Conservation (phyloP, 2,113 vertebrate species). For the Cephalophus harveyi region DNA sequence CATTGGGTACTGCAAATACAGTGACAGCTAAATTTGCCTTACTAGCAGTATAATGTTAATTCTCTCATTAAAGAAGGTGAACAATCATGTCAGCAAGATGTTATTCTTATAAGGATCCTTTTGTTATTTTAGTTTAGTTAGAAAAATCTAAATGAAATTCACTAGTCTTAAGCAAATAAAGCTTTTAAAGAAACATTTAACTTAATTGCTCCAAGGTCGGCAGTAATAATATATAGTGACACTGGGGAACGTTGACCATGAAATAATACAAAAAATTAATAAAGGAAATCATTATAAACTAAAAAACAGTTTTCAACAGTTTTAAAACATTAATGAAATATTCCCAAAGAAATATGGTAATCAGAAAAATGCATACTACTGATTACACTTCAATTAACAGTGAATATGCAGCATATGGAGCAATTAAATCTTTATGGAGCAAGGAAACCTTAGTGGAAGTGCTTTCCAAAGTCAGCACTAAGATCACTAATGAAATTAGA, state of each 20-base stretch:
- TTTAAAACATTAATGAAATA: conserved; percentile 65
- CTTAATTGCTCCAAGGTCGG: not conserved
- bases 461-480: conserved; percentile 54
- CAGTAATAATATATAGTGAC: not conserved
- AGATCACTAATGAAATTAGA: not conserved
- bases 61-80: not conserved
- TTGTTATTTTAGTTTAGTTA: not conserved
- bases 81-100: not conserved
- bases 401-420: conserved; percentile 55
- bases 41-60: not conserved
- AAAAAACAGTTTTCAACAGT: conserved; percentile 31
- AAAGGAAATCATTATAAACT: conserved; percentile 6
- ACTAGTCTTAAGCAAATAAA: not conserved
- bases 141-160: not conserved
- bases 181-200: not conserved
- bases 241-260: not conserved
- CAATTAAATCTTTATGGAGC: conserved; percentile 71
- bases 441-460: conserved; percentile 48
- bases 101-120: not conserved
- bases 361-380: conserved; percentile 54
- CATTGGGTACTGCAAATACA: not conserved
- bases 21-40: not conserved
- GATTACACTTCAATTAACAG: conserved; percentile 56
- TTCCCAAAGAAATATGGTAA: conserved; percentile 55
- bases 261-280: not conserved